A percentile compares a stretch with the other conserved stretches of the same genome.
phyloP scores from a whole-genome alignment of 1,140 invertebrate genomes.

The Euura saliciscinereae region DNA sequence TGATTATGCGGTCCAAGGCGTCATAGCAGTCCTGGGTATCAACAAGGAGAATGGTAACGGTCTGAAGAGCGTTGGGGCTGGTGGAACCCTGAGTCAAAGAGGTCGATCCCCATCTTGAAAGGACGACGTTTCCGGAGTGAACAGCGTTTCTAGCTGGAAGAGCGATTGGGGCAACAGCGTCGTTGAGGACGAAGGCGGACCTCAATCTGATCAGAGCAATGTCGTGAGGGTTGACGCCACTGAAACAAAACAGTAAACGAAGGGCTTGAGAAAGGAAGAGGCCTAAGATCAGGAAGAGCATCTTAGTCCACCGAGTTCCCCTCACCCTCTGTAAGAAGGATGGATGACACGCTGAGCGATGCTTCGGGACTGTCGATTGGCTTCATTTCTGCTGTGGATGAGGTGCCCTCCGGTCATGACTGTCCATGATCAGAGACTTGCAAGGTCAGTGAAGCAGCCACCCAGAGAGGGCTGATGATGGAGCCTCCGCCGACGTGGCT shows the following conservation, averaged over 20 bases:
- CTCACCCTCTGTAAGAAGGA: neutral
- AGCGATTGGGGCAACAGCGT: slow-evolving; percentile 60
- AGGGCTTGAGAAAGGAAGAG: too few species aligned
- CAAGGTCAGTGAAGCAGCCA: slow-evolving; percentile 53
- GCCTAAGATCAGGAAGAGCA: too few species aligned
- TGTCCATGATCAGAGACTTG: slow-evolving; percentile 26
- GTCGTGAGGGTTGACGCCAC: slow-evolving; percentile 64
- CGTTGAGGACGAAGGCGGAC: slow-evolving; percentile 60
- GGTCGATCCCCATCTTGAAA: slow-evolving; percentile 60
- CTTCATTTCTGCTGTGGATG: slow-evolving; percentile 39
- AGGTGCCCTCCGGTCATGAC: slow-evolving; percentile 44
- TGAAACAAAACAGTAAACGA: slow-evolving; percentile 32
- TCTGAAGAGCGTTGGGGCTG: slow-evolving; percentile 39
- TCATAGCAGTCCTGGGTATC: slow-evolving; percentile 35
- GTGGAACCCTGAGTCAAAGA: slow-evolving; percentile 28
- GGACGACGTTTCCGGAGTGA: slow-evolving; percentile 48
- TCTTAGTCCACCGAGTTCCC: too few species aligned
- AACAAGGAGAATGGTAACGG: slow-evolving; percentile 37
- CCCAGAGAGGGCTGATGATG: slow-evolving; percentile 59
- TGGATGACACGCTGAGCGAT: neutral
- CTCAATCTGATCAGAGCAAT: slow-evolving; percentile 66
- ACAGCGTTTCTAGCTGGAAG: slow-evolving; percentile 54
- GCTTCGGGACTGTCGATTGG: slow-evolving; percentile 51
- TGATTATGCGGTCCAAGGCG: slow-evolving; percentile 26
- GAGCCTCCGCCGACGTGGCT: slow-evolving; percentile 63